Percentiles rank a stretch among this genome's conserved stretches.
These are phyloP conservation scores for Callimorpha dominula DNA, from an alignment of 2,888 invertebrate genomes.

Conservation along the genomic window DNA sequence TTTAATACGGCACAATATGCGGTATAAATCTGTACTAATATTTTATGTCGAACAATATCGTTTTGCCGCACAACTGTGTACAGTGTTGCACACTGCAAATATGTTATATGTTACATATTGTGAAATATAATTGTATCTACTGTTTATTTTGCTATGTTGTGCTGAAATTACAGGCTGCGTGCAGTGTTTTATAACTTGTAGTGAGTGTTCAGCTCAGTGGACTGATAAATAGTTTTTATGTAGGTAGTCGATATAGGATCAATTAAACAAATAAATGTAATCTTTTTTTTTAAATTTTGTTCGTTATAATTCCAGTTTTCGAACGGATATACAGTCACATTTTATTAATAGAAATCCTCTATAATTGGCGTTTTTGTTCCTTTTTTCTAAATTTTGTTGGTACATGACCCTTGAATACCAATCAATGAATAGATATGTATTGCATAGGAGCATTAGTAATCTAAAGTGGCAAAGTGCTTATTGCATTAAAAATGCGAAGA, in stretches of 20 bases:
- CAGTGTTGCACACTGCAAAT: slow-evolving; percentile 15
- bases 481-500: no score
- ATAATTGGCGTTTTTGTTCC: no score
- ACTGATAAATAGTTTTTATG: background rate
- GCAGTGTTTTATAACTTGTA: background rate
- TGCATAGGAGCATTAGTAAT: no score
- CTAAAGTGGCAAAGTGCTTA: no score
- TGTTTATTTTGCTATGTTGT: background rate
- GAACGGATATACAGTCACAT: no score
- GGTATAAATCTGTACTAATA: slow-evolving; percentile 10
- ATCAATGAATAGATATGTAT: no score
- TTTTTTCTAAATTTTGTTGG: background rate
- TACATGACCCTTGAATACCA: no score
- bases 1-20: slow-evolving; percentile 3
- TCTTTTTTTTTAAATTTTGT: no score
- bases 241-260: no score
- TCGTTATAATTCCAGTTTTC: no score
- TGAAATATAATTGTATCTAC: slow-evolving; percentile 1
- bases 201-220: background rate
- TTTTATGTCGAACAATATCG: slow-evolving; percentile 8
- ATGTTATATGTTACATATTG: background rate
- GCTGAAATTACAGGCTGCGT: background rate
- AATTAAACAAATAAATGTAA: no score
- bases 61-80: slow-evolving; percentile 7
- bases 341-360: no score